Base-by-base conservation (phyloP, 2,888 invertebrate genomes). In the Cataglyphis rosenhaueri region DNA sequence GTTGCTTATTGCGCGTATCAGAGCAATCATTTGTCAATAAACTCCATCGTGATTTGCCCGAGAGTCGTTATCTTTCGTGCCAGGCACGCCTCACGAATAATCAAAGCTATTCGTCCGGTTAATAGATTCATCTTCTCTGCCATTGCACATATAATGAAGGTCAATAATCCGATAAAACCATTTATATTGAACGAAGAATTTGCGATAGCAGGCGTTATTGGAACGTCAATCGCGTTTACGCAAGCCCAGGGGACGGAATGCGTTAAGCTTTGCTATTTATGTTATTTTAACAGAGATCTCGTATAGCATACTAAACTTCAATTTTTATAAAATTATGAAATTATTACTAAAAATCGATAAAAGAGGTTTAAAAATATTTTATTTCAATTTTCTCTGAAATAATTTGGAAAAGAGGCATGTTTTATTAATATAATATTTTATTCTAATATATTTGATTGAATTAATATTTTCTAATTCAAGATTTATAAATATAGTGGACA, bases 131-230 rank as follows among this genome's bases (percentile, higher is more conserved):
- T 32, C 75, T 55, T 3, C 59, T 41, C 10, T 57, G 44, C 38
- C n/a, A 44, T 38, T 52, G 64, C 18, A 59, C 8, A n/a, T n/a
- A 79, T 38, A 65, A 64, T 70, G 48, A 70, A 70, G 79, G 73
- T 85, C 79, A 83, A 85, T 85, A 83, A 78, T 82, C 52, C 65
- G 78, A 76, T 84, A 82, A 85, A 66, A 68, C 35, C 68, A 78
- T 78, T 70, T 64, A 73, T 52, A 32, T 38, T 59, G 48, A n/a
- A 52, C 52, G n/a, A 70, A 52, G 55, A 68, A 81, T 29, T 65
- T 25, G 44, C 57, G 32, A 55, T 5, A 29, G 38, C 32, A 41
- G 32, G 61, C 52, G 44, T 59, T 66, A 68, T 61, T 64, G 74
- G 52, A 71, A 61, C 38, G 62, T 68, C 12, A 68, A 84, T 82